Evolutionary conservation across 2,797 vertebrate genomes (phyloP), one percentile per base, ranked within the genome.

Genomic region (Poecilia wingei): DNA sequence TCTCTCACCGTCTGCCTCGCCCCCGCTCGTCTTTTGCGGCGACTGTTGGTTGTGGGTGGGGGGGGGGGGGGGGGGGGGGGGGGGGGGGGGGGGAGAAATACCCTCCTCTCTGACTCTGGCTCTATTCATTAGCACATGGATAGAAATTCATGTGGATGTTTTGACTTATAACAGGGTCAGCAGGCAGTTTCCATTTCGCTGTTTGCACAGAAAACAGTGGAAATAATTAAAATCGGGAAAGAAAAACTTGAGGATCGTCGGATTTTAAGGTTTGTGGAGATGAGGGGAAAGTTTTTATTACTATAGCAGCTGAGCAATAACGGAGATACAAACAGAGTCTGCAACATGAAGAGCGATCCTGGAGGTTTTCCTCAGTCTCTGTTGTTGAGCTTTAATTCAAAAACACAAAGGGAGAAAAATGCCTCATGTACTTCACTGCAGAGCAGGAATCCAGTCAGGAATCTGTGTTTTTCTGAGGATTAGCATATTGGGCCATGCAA

Each of bases 21-120:
- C n/a, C n/a, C n/a, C n/a, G n/a, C n/a, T n/a, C n/a, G n/a, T n/a
- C n/a, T n/a, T n/a, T n/a, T n/a, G n/a, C n/a, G n/a, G n/a, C n/a
- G n/a, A n/a, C n/a, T n/a, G n/a, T n/a, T n/a, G n/a, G n/a, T n/a
- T n/a, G n/a, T n/a, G n/a, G n/a, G n/a, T n/a, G n/a, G n/a, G n/a
- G n/a, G n/a, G n/a, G n/a, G n/a, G n/a, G n/a, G n/a, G n/a, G n/a
- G n/a, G n/a, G n/a, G n/a, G n/a, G n/a, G n/a, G n/a, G n/a, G n/a
- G n/a, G n/a, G n/a, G n/a, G n/a, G n/a, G n/a, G n/a, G n/a, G n/a
- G n/a, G 13, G 51, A 25, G 41, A 77, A 84, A 76, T 39, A 61
- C 66, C 25, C 45, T 69, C 71, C 72, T 70, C 75, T 75, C 79
- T 47, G 74, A 75, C 72, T 78, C 79, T 88, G 81, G 74, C 84